Evolutionary conservation across 2,797 vertebrate genomes (phyloP).

Genomic region (Lepus townsendii): DNA sequence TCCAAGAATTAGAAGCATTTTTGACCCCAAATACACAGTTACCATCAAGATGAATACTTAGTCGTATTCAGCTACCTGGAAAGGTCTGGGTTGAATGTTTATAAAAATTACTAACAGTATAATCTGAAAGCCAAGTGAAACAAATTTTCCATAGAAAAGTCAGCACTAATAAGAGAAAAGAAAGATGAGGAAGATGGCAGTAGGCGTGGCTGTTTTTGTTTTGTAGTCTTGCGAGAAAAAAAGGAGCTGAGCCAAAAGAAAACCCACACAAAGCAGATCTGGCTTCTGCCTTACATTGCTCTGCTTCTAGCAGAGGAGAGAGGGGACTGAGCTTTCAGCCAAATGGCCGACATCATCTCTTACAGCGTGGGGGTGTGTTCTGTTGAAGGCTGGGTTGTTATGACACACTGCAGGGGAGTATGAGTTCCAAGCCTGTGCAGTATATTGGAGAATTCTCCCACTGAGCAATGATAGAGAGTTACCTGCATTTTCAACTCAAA

Average conservation of each 20-base stretch:
- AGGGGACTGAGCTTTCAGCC: not conserved
- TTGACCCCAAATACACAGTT: slow-evolving; percentile 8
- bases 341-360: not conserved
- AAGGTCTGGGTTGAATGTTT: not conserved
- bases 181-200: not conserved
- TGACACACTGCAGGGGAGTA: not conserved
- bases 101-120: slow-evolving; percentile 36
- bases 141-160: not conserved
- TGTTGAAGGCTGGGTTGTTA: not conserved
- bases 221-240: not conserved
- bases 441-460: not conserved
- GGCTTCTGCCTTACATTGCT: not conserved
- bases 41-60: not conserved
- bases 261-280: not conserved
- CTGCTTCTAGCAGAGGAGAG: not conserved
- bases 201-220: not conserved
- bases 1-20: not conserved
- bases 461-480: not conserved
- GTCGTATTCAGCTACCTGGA: slow-evolving; percentile 14
- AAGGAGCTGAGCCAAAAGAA: not conserved
- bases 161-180: not conserved
- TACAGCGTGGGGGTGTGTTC: not conserved
- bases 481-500: not conserved
- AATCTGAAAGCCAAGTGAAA: not conserved
- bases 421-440: not conserved